Base-by-base conservation (phyloP, 1,140 invertebrate genomes). In the Aphaenogaster floridana region DNA sequence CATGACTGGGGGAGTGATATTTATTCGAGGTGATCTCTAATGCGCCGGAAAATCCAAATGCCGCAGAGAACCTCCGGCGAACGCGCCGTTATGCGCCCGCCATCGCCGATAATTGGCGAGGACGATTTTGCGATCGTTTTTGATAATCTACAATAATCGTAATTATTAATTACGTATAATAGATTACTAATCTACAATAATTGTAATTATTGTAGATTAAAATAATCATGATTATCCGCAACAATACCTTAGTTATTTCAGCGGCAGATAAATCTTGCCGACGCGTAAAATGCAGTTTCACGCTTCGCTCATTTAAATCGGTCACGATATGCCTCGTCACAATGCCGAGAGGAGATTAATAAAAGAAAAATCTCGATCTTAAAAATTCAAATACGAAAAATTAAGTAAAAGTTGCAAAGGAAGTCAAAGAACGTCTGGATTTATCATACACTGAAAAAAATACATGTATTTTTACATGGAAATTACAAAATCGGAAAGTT, bases 101-200 rank as follows among this genome's bases (percentile, higher is more conserved):
- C 1, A 15, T 79, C 15, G n/a, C 34, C 39, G 50, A 79, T 64
- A 48, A 78, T 59, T 50, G 36, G 45, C 17, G n/a, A 15, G 17
- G 63, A 52, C 17, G 11, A 66, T 79, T 79, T 9, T n/a, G 17
- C 34, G 2, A 45, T 68, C 36, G 6, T 21, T 42, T 52, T 68
- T 42, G 45, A 81, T 36, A 81, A 81, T 57, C 52, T 54, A 45
- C 8, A 78, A 71, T 71, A 71, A 71, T 71, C 68, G 42, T 21
- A 28, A 59, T 71, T 15, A 3, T 9, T 2, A 28, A 28, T 28
- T 28, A 1, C 28, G 28, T 28, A 28, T 28, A 28, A 28, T 28
- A 28, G 0, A 28, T 28, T 28, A 28, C 28, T 34, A 76, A 76
- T 76, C 57, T 39, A 21, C 4, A 71, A 71, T 71, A 71, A 71